Evolutionary conservation across 2,113 vertebrate species (phyloP), one percentile per base, ranked within the genome.

Genomic region (Diphyllodes magnificus): DNA sequence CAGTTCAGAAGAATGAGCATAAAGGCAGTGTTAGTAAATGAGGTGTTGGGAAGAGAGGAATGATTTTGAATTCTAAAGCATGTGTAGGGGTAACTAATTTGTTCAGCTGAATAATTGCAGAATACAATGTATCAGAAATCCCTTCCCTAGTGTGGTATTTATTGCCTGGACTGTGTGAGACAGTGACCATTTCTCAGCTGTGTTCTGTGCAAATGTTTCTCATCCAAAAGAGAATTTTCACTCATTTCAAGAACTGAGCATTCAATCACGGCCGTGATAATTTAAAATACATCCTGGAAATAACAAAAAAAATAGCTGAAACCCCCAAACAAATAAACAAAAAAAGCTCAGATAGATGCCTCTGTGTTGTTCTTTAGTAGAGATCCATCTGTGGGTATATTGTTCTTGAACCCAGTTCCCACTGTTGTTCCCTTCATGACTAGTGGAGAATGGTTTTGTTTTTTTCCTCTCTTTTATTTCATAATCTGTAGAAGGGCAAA

Each of bases 401-500:
- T 83, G 81, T 83, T 90, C 56, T 88, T 86, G 37, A 88, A 78
- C 31, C 27, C 2, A 2, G 8, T 63, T 91, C 54, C 42, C 33
- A 28, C 57, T 0, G 10, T 51, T 50, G 35, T 19, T 83, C 42
- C 45, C 35, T 82, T 95, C 64, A 60, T 65, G 88, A 54, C 66
- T 56, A 72, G 73, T 2, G 3, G 31, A 86, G 65, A 72, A 73
- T 28, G 42, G 49, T 8, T 53, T 39, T 65, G 19, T 8, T 40
- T 50, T 69, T 59, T 47, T 31, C 3, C 27, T 71, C 68, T 69
- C 89, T 86, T 79, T 82, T 88, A 86, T 96, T 96, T 95, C 75
- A 78, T 95, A 88, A 95, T 63, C 87, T 86, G 59, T 39, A 93
- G 96, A 96, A 96, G 91, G 96, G 85, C 94, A 93, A 75, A 86